Conservation (phyloP, 2,113 vertebrate genomes). For the Rafetus swinhoei region DNA sequence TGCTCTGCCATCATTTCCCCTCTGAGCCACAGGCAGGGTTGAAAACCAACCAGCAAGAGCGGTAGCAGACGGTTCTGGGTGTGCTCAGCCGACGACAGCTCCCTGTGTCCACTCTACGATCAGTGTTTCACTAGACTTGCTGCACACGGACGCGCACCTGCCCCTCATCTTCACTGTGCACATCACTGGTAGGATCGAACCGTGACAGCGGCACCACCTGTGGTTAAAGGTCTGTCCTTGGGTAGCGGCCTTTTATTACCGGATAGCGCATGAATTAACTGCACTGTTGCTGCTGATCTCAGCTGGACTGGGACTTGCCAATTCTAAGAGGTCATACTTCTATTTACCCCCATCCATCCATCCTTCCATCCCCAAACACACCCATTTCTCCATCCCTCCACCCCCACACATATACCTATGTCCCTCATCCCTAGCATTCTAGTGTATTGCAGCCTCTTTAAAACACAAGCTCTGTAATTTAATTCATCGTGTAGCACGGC, state of each 20-base stretch:
- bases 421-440: too few relatives aligned
- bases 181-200: background rate
- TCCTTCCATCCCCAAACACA: too few relatives aligned
- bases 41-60: background rate
- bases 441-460: background rate
- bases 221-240: background rate
- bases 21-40: background rate
- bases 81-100: background rate
- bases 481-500: too few relatives aligned
- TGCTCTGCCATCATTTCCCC: accelerated
- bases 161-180: background rate
- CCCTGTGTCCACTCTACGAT: accelerated
- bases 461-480: background rate
- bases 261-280: background rate
- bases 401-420: too few relatives aligned
- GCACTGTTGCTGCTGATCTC: background rate
- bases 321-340: too few relatives aligned
- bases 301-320: background rate
- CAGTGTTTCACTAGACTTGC: background rate
- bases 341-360: too few relatives aligned
- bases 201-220: background rate
- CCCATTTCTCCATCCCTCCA: too few relatives aligned
- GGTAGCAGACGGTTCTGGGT: accelerated
- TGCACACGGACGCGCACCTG: background rate
- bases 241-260: background rate